Evolutionary conservation across 64 coral and sea anemone genomes (phyloP), one percentile per base, ranked within the genome.

Genomic region (Montipora sp.): DNA sequence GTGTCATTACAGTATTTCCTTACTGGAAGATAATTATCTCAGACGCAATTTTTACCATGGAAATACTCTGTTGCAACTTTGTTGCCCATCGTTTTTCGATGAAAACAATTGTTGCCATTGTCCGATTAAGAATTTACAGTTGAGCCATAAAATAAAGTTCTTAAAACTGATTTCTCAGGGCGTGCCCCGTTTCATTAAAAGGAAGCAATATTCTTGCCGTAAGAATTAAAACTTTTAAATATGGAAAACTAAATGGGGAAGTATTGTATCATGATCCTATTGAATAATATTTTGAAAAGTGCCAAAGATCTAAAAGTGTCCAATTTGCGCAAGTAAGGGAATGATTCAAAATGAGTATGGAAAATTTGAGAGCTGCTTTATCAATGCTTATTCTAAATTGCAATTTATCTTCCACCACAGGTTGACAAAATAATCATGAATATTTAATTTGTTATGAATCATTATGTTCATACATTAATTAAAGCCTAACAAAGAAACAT

Each of bases 11-110:
- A 45, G 71, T 48, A 50, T n/a, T 15, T 16, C 19, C 68, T 47
- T 49, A 72, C 45, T 11, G 5, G n/a, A 71, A 48, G 82, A 85
- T 48, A 47, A 47, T 50, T 47, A 85, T 85, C 82, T 85, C 16
- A 48, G 19, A 10, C 5, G 80, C 59, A 19, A 66, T n/a, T 81
- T 81, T 80, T n/a, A 23, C 15, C 5, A n/a, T 19, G 4, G 49
- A 55, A 9, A 80, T 21, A 55, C 16, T 44, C 10, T 21, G 11
- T n/a, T 45, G 67, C 11, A 19, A 43, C 15, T 45, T 67, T 18
- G 12, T 83, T 67, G 59, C 59, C 21, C 36, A 46, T 47, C 16
- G 61, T 63, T 83, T 63, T 36, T 82, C 22, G 13, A 7, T 43
- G 80, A 43, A 82, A 83, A 71, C 65, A 49, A 85, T 23, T 71